Evolutionary conservation across 2,888 invertebrate genomes (phyloP), one percentile per base, ranked within the genome.

Genomic region (Drosophila flavopinicola): DNA sequence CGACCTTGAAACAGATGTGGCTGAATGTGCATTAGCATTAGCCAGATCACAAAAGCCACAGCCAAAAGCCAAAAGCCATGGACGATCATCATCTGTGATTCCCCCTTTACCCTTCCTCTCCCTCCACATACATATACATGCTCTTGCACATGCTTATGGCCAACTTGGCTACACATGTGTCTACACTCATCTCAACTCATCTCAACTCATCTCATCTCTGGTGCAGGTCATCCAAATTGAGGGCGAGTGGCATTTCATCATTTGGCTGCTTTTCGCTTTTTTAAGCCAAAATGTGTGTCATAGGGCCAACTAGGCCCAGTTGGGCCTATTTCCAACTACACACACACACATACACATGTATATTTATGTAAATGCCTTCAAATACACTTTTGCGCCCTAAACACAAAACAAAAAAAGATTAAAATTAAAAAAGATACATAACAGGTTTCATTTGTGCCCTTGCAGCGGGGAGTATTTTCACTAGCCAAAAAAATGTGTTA

Each of bases 21-120:
- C 45, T 64, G 42, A 41, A 66, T 66, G 60, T 60, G 63, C 68
- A 82, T 78, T 82, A 82, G 61, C 85, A 72, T 79, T 69, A 76
- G 77, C 49, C 84, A 65, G 80, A 67, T 69, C 80, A 77, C 64
- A 64, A 69, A 61, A 72, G 67, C 54, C 68, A 69, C 54, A 72
- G 67, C 54, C 68, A 75, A 67, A 33, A 17, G 9, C 54, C 20
- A 20, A 20, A 20, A 75, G 74, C 70, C 61, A 82, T 58, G 63
- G 63, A 70, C 69, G 57, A 72, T 66, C 66, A 49, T 38, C 72
- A 51, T 37, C 41, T 27, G 29, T 47, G 38, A 24, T 38, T 45
- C 24, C 49, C 47, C 25, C 13, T 13, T 20, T 9, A 17, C 29
- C 11, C 30, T 6, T n/a, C 0, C 17, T 9, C n/a, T 9, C 39